These are phyloP conservation scores for Hypanus sabinus DNA, from an alignment of 2,113 vertebrate genomes.

Conservation along the genomic window DNA sequence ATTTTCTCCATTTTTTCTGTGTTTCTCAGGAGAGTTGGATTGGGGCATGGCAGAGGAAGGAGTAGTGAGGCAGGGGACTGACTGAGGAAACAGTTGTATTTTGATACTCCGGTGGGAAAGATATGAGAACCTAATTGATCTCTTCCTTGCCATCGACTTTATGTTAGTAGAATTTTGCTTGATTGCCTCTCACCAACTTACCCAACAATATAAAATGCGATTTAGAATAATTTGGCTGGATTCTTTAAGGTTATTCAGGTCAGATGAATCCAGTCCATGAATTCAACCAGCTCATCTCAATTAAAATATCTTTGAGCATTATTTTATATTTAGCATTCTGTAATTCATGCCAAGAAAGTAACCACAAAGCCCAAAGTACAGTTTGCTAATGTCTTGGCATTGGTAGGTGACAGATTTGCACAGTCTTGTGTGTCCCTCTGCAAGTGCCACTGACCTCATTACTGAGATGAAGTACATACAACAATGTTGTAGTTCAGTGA, in stretches of 20 bases:
- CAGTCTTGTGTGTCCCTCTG: not conserved
- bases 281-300: not conserved
- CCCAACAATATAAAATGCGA: not conserved
- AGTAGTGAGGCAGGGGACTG: too few relatives aligned
- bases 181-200: not conserved
- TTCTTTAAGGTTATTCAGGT: not conserved
- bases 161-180: not conserved
- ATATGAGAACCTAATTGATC: not conserved
- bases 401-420: not conserved
- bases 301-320: not conserved
- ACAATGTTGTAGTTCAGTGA: not conserved
- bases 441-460: not conserved
- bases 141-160: not conserved
- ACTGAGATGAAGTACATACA: not conserved
- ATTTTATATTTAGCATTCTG: not conserved
- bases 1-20: not conserved
- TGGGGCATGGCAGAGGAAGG: not conserved
- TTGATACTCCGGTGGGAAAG: not conserved
- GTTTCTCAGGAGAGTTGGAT: not conserved
- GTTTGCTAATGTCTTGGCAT: not conserved
- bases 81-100: not conserved
- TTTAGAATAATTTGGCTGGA: not conserved
- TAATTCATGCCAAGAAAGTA: too few relatives aligned
- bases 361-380: not conserved
- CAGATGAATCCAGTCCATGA: not conserved